Evolutionary conservation across 2,113 vertebrate species (phyloP).

Genomic region (Micronycteris hirsuta): DNA sequence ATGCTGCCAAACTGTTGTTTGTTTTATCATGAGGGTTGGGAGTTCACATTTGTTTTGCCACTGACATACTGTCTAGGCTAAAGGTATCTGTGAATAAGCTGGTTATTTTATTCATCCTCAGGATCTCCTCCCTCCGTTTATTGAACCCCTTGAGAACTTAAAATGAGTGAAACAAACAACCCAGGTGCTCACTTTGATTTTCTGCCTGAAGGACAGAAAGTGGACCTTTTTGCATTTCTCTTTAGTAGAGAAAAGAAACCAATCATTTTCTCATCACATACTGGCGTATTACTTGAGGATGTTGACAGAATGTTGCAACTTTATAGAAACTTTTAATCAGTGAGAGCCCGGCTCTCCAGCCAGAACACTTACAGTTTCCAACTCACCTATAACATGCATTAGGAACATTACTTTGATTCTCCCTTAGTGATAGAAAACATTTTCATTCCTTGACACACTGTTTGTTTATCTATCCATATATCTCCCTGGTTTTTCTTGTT

Average conservation of each 20-base stretch:
- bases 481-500: conserved; percentile 75
- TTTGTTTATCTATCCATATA: conserved; percentile 77
- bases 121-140: not conserved
- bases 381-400: conserved; percentile 47
- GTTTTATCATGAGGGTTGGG: conserved; percentile 62
- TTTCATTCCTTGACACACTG: conserved; percentile 72
- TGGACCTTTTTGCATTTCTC: conserved; percentile 1
- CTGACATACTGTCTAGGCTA: conserved; percentile 43
- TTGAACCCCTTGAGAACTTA: not conserved
- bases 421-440: conserved; percentile 67
- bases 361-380: conserved; percentile 8
- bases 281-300: conserved; percentile 18
- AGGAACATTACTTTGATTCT: conserved; percentile 63
- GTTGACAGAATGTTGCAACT: not conserved
- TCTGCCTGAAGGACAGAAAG: conserved; percentile 15
- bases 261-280: not conserved
- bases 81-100: conserved; percentile 47
- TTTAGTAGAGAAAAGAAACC: not conserved
- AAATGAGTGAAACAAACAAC: not conserved
- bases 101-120: conserved; percentile 37
- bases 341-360: not conserved
- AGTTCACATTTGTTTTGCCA: conserved; percentile 68
- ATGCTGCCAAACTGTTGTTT: conserved; percentile 74
- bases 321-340: conserved; percentile 68
- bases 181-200: not conserved